Conservation (phyloP, 2,113 vertebrate genomes). For the Oreotrochilus melanogaster region DNA sequence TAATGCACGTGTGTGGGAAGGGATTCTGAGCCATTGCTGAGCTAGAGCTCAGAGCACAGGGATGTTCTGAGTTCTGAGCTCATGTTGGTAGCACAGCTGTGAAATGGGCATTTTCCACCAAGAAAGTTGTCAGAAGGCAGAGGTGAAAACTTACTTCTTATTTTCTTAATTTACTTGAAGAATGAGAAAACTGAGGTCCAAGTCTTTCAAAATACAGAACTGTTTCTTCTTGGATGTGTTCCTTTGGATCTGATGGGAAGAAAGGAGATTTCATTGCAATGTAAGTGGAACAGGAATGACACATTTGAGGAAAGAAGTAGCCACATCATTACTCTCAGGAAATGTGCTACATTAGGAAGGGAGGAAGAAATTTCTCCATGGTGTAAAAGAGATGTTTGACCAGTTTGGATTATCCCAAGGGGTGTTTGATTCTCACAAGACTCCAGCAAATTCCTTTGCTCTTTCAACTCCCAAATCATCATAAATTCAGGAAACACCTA, state of each 20-base stretch:
- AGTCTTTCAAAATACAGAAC: not conserved
- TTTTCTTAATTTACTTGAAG: not conserved
- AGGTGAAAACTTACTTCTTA: not conserved
- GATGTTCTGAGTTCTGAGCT: not conserved
- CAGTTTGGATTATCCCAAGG: slow-evolving; percentile 28
- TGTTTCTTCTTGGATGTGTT: not conserved
- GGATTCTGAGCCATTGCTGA: not conserved
- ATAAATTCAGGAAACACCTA: not conserved
- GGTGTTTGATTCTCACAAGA: slow-evolving; percentile 15
- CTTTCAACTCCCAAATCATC: not conserved
- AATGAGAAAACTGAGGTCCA: not conserved
- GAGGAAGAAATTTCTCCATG: slow-evolving; percentile 7
- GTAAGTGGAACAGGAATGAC: not conserved
- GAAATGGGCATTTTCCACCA: not conserved
- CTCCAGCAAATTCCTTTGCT: slow-evolving; percentile 28
- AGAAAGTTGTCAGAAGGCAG: not conserved
- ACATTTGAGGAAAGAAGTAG: not conserved
- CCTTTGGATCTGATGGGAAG: not conserved
- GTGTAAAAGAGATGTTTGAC: not conserved
- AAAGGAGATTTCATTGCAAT: not conserved
- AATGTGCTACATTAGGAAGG: not conserved
- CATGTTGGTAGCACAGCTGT: not conserved
- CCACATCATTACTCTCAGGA: not conserved
- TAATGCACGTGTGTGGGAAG: not conserved
- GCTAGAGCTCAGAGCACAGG: not conserved